Conservation (phyloP, 2,113 vertebrate species). For the Ardeotis arabs region DNA sequence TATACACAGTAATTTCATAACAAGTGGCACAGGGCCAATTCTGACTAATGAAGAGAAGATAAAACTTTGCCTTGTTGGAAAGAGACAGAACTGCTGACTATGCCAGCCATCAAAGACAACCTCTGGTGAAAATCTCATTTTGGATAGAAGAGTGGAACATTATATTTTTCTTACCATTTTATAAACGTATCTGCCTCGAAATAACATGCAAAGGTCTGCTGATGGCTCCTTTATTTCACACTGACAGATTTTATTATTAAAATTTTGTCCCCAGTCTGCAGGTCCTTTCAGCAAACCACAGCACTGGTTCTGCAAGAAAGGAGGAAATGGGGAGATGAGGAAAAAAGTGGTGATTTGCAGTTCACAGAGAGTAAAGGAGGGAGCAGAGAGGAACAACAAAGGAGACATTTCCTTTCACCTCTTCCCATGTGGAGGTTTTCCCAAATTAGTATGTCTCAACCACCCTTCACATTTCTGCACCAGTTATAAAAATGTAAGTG, state of each 20-base stretch:
- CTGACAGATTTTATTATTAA: neutral
- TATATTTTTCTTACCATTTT: neutral
- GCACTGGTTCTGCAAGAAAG: slow-evolving; percentile 67
- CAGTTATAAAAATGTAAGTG: neutral
- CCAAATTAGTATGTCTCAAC: neutral
- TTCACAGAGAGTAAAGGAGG: neutral
- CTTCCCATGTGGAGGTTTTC: neutral
- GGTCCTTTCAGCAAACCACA: slow-evolving; percentile 70
- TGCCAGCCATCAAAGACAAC: neutral
- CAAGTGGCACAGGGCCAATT: neutral
- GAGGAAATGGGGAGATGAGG: neutral
- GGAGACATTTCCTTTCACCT: neutral
- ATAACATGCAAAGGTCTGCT: rapidly evolving
- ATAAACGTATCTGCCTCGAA: rapidly evolving
- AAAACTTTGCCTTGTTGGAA: neutral
- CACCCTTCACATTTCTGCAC: neutral
- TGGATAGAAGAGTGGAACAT: neutral
- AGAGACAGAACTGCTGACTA: neutral
- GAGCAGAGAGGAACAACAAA: neutral
- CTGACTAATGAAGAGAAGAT: neutral
- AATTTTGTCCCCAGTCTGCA: slow-evolving; percentile 65
- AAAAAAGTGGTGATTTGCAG: neutral
- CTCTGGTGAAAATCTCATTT: neutral
- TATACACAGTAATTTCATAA: neutral
- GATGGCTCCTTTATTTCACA: rapidly evolving